Base-by-base conservation (phyloP, 2,888 invertebrate genomes). In the Meiosimyza decipiens region DNA sequence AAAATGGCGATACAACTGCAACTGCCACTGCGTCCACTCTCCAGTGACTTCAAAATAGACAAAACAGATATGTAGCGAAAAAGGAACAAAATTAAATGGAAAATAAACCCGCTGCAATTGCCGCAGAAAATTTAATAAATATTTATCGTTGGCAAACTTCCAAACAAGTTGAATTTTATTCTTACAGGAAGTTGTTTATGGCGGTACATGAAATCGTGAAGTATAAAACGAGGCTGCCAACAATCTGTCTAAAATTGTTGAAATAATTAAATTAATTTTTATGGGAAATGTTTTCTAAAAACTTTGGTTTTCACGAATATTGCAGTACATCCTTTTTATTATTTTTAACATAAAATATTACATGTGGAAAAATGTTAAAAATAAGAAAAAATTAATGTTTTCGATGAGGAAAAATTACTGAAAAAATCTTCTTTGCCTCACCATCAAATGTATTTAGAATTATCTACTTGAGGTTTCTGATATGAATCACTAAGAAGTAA, bases 101-200 rank as follows among this genome's bases (percentile, higher is more conserved):
- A 70, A 62, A 63, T 62, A 70, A 70, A 70, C 60, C 18, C 16
- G 40, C 62, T 63, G 70, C 70, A 54, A 52, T 70, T 62, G 70
- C 70, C n/a, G 70, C 70, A 70, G 62, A 63, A 64, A 70, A 70
- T 70, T 70, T 63, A 70, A 70, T 70, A 70, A 70, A 70, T 63
- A 70, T 63, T 63, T 63, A 70, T 70, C 70, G 63, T 40, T 70
- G 70, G 70, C 62, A 63, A 54, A 63, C 63, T 54, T 62, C 70
- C 70, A 70, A 63, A 52, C 59, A 62, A 60, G 40, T 40, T 40
- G 40, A 51, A 6, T 68, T 57, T 22, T 16, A 47, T 50, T 68
- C 52, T 66, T 66, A 40, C 66, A 54, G 66, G 54, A 66, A 66
- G 54, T 49, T 49, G 63, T 22, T 51, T 22, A 22, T 57, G 28